Evolutionary conservation across 2,113 vertebrate genomes (phyloP).

Genomic region (Beaufortia kweichowensis): DNA sequence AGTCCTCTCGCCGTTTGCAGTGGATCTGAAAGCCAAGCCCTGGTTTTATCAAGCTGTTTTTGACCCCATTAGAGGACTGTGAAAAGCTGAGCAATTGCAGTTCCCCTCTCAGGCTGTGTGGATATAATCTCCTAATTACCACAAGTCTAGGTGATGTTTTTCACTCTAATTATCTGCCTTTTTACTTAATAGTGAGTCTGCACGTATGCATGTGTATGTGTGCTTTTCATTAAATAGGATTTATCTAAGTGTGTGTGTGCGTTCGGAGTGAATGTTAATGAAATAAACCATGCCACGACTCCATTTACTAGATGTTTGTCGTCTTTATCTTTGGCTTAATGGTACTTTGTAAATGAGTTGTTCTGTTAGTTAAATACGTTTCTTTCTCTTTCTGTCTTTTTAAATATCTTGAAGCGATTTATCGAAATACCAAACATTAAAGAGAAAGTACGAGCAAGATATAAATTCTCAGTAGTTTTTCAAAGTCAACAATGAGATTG

Average conservation of each 20-base stretch:
- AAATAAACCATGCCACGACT: slow-evolving; percentile 40
- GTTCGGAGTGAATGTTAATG: slow-evolving; percentile 10
- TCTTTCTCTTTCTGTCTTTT: neutral
- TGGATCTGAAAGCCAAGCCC: slow-evolving; percentile 2
- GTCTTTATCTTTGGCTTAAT: slow-evolving; percentile 29
- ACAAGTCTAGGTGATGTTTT: slow-evolving; percentile 29
- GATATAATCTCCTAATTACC: slow-evolving; percentile 43
- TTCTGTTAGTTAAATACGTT: slow-evolving; percentile 16
- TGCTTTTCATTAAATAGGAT: slow-evolving; percentile 24
- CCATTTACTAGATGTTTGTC: slow-evolving; percentile 33
- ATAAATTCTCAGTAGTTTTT: too few species aligned
- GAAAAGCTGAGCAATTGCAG: slow-evolving; percentile 24
- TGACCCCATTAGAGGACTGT: slow-evolving; percentile 24
- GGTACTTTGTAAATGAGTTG: slow-evolving; percentile 43
- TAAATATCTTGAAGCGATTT: neutral
- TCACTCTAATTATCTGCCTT: slow-evolving; percentile 9
- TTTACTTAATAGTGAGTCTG: slow-evolving; percentile 3
- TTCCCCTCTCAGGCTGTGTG: slow-evolving; percentile 11
- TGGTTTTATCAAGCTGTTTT: slow-evolving; percentile 19
- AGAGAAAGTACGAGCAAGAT: neutral
- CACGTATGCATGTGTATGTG: neutral
- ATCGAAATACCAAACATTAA: too few species aligned
- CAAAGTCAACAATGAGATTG: neutral
- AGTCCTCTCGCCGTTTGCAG: neutral
- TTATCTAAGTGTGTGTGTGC: neutral